Conservation (phyloP, 2,888 invertebrate genomes). For the Leucozona laternaria region DNA sequence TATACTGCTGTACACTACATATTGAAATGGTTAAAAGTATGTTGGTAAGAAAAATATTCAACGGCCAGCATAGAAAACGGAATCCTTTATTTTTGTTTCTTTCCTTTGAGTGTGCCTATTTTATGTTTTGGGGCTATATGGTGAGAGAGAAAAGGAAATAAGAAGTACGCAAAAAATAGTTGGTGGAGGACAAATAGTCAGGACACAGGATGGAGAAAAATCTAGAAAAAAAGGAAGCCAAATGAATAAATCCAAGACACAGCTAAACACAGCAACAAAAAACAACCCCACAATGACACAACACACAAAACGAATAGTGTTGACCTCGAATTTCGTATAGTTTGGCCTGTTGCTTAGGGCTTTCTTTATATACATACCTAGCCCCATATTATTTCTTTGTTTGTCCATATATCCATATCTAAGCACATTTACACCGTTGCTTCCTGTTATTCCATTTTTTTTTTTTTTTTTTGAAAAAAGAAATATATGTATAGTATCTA, state of each 20-base stretch:
- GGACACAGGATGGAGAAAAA: slow-evolving; percentile 1
- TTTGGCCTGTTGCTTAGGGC: slow-evolving; percentile 63
- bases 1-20: no score
- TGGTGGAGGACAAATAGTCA: background rate
- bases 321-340: slow-evolving; percentile 59
- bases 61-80: slow-evolving; percentile 13
- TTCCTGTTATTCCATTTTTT: slow-evolving; percentile 44
- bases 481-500: background rate
- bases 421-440: slow-evolving; percentile 43
- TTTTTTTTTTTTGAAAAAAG: background rate
- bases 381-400: background rate
- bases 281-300: background rate
- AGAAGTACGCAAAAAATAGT: slow-evolving; percentile 5
- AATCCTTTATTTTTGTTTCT: slow-evolving; percentile 20
- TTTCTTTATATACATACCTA: background rate
- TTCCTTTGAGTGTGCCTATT: slow-evolving; percentile 14
- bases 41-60: slow-evolving; percentile 13
- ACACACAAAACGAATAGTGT: slow-evolving; percentile 2
- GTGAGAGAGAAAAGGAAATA: background rate
- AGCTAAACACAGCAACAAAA: background rate
- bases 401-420: slow-evolving; percentile 10
- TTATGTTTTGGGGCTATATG: slow-evolving; percentile 19
- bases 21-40: background rate
- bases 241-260: slow-evolving; percentile 24
- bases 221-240: slow-evolving; percentile 5